Base-by-base conservation (phyloP, 2,797 vertebrate genomes). In the Tiaroga cobitis region DNA sequence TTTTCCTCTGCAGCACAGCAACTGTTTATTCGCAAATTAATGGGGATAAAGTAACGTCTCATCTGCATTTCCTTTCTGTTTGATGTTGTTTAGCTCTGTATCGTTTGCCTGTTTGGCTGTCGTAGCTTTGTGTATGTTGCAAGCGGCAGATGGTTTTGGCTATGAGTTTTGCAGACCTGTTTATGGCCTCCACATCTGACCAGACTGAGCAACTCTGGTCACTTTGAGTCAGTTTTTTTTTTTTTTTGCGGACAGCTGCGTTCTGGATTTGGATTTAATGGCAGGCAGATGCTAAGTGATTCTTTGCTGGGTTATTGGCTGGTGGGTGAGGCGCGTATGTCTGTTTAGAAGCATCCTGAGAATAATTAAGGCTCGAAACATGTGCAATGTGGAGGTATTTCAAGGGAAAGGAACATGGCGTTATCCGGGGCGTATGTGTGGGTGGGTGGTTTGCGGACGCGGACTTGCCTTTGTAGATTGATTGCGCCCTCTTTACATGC, bases 231-330 rank as follows among this genome's bases (percentile, higher is more conserved):
- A n/a, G n/a, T 61, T 68, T 95, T 65, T 63, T 95, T 63, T 63
- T 80, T 95, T 43, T 63, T 80, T 93, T 93, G 92, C 93, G 92
- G 94, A 95, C 95, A 95, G 94, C 93, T 96, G 94, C 93, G 90
- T 91, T 87, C 92, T 92, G 93, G 87, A 90, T 89, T 92, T 91
- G 92, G 92, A 94, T 94, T 93, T 93, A 93, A 91, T 93, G 88
- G 32, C 21, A 73, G 88, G 92, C 94, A 96, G 94, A 95, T 95
- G 94, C 94, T 91, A 39, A 80, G 87, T 56, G 81, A 79, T 82
- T 80, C 43, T 70, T 65, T 69, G 59, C 81, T 56, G 81, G 43
- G 37, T 37, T 78, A 72, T 84, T 78, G 59, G 69, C 34, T 61
- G 69, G 56, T 68, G 76, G 89, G 90, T 90, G 87, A 88, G 89